Evolutionary conservation across 2,797 vertebrate genomes (phyloP).

Genomic region (Rhadinocentrus ornatus): DNA sequence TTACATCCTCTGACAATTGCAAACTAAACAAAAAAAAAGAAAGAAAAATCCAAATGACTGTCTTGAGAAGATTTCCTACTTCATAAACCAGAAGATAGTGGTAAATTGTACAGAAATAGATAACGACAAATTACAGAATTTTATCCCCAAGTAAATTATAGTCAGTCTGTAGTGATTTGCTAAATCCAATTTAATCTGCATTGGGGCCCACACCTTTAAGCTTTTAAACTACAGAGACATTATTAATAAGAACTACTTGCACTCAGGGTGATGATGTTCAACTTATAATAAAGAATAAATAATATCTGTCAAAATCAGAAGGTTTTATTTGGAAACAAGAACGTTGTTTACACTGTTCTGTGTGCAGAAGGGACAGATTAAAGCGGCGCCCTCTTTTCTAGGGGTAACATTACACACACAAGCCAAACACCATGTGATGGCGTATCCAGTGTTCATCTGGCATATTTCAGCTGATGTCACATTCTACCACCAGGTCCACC

Average conservation of each 20-base stretch:
- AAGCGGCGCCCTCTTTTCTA: conserved; percentile 37
- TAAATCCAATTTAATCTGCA: background rate
- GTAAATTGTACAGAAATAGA: no score
- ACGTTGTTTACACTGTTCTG: conserved; percentile 72
- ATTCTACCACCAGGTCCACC: conserved; percentile 44
- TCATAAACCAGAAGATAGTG: background rate
- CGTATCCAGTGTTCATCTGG: conserved; percentile 75
- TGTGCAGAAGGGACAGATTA: conserved; percentile 32
- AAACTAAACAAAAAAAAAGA: background rate
- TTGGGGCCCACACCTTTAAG: background rate
- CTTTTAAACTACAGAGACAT: background rate
- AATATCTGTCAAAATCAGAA: background rate
- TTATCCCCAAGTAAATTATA: background rate
- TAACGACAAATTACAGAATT: background rate
- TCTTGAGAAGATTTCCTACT: no score
- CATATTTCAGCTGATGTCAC: conserved; percentile 71
- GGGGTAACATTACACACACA: conserved; percentile 68
- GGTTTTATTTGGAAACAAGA: background rate
- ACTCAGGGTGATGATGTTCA: background rate
- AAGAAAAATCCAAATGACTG: no score
- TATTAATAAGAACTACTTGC: background rate
- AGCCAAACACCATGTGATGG: conserved; percentile 81
- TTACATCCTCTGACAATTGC: background rate
- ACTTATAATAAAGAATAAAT: background rate
- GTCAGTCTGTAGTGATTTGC: background rate